These are phyloP conservation scores for Cantharis rufa DNA, from an alignment of 2,888 invertebrate species.

Conservation along the genomic window DNA sequence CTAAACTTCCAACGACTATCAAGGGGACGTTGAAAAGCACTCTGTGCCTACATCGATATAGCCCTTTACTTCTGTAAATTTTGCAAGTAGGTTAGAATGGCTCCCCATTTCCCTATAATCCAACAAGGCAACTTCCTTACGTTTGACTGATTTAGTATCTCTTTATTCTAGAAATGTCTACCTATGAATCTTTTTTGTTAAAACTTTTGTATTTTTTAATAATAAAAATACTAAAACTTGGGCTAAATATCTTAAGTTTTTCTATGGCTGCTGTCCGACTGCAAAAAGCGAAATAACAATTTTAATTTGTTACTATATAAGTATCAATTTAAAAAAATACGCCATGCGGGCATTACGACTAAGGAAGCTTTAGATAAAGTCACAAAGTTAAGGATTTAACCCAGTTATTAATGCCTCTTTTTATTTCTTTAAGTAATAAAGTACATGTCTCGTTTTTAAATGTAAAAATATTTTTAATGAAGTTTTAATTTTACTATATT, in stretches of 20 bases:
- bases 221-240: background rate
- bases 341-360: background rate
- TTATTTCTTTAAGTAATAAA: background rate
- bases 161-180: slow-evolving; percentile 3
- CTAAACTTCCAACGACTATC: slow-evolving; percentile 13
- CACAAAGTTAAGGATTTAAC: background rate
- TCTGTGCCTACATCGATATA: slow-evolving; percentile 4
- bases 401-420: background rate
- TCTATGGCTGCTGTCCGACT: background rate
- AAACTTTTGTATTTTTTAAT: background rate
- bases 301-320: background rate
- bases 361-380: background rate
- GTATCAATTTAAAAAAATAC: background rate
- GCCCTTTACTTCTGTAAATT: slow-evolving; percentile 14
- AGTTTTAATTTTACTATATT: background rate
- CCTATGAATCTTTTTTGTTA: slow-evolving; percentile 6
- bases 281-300: background rate
- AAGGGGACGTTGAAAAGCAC: slow-evolving; percentile 7
- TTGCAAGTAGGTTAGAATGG: slow-evolving; percentile 17
- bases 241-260: background rate
- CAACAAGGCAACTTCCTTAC: background rate
- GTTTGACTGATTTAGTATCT: slow-evolving; percentile 13
- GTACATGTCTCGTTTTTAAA: background rate
- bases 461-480: background rate
- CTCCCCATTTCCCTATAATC: slow-evolving; percentile 19